A percentile compares a stretch with the other conserved stretches of the same genome.
Evolutionary conservation across 2,888 invertebrate species (phyloP).

Genomic region (Thera obeliscata): DNA sequence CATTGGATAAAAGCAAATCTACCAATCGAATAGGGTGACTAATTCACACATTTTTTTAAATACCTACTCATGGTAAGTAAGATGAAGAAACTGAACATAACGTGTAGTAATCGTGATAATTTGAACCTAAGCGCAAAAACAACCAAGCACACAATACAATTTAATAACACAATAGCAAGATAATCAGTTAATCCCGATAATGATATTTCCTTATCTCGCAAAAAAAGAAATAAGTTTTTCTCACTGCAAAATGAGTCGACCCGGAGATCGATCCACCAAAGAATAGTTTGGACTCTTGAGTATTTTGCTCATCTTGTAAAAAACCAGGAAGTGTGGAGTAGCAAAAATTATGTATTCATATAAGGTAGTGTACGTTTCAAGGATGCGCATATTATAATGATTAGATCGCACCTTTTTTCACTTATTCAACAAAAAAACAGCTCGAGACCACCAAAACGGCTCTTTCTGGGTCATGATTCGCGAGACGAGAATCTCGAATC

Average conservation of each 20-base stretch:
- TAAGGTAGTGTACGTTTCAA: constrained; percentile 50
- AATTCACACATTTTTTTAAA: no score
- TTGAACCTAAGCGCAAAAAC: background rate
- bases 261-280: constrained; percentile 39
- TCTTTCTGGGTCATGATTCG: constrained; percentile 2
- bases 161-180: constrained; percentile 21
- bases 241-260: constrained; percentile 31
- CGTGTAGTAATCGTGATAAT: background rate
- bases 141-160: background rate
- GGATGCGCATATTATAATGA: constrained; percentile 51
- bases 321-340: constrained; percentile 60
- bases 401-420: constrained; percentile 42
- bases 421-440: constrained; percentile 6
- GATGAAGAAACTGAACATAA: no score
- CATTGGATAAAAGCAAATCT: no score
- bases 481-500: background rate
- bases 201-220: constrained; percentile 31
- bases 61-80: no score
- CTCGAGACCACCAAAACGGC: background rate
- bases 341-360: constrained; percentile 54
- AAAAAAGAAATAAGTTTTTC: constrained; percentile 38
- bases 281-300: constrained; percentile 43
- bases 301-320: constrained; percentile 52
- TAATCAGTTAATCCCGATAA: constrained; percentile 23
- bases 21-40: no score